These are phyloP conservation scores for Acestrorhynchus altus DNA, from an alignment of 2,797 vertebrate species.

Conservation along the genomic window DNA sequence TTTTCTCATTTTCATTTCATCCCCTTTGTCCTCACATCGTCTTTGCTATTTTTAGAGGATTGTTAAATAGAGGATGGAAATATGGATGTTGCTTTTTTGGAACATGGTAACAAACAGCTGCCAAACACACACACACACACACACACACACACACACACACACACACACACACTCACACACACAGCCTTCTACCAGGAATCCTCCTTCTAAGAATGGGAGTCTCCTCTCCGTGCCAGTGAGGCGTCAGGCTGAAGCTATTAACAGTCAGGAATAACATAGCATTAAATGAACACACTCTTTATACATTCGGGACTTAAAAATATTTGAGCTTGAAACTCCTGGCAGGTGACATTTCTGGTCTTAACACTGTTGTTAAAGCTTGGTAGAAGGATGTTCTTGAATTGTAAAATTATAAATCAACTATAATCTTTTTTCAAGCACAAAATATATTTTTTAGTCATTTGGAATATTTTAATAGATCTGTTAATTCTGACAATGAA, in stretches of 20 bases:
- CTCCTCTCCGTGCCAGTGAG: too few species aligned
- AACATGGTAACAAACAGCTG: background rate
- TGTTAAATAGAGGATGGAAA: constrained; percentile 11
- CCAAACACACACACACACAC: background rate
- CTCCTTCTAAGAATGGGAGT: background rate
- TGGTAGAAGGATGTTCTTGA: too few species aligned
- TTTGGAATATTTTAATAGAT: too few species aligned
- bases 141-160: background rate
- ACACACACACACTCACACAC: background rate
- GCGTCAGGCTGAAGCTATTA: background rate
- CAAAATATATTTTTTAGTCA: too few species aligned
- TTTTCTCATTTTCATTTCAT: background rate
- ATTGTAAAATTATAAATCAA: too few species aligned
- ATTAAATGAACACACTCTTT: too few species aligned
- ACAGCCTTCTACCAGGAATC: background rate
- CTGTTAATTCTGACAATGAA: too few species aligned
- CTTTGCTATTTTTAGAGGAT: background rate
- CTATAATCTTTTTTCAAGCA: too few species aligned
- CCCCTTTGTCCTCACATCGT: background rate
- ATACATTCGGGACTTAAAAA: too few species aligned
- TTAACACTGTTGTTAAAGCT: too few species aligned
- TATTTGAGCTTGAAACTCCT: too few species aligned
- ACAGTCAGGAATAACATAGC: background rate
- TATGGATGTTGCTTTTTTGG: background rate
- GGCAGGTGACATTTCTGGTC: too few species aligned